phyloP scores from a whole-genome alignment of 2,797 vertebrate genomes.

The Paedocypris micromegethes region DNA sequence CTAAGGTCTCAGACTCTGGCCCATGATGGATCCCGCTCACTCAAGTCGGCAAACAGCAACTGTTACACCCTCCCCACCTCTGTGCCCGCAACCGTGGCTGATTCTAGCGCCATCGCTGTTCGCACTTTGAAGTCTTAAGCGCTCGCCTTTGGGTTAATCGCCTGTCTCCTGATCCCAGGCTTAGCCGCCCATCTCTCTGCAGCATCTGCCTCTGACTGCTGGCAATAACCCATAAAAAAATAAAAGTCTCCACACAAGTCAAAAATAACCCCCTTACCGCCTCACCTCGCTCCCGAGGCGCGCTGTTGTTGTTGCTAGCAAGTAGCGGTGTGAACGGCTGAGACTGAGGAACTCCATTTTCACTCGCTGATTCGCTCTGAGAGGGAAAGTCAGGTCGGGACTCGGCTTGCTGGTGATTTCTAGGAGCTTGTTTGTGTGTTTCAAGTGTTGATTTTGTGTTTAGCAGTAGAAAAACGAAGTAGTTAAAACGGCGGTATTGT shows the following conservation, averaged over 20 bases:
- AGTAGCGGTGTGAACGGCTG: background rate
- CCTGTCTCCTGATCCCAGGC: constrained; percentile 64
- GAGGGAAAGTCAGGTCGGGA: background rate
- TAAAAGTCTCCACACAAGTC: constrained; percentile 33
- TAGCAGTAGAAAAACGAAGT: too few species aligned
- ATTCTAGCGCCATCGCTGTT: constrained; percentile 47
- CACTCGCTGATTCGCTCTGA: constrained; percentile 14
- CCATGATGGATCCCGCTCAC: constrained; percentile 24
- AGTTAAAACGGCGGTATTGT: too few species aligned
- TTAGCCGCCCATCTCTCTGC: constrained; percentile 54
- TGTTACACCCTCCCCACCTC: constrained; percentile 36
- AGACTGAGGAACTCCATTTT: constrained; percentile 17
- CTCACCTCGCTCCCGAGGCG: constrained; percentile 40
- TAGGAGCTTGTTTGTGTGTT: too few species aligned
- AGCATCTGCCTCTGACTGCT: constrained; percentile 49
- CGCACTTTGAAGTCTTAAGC: constrained; percentile 75
- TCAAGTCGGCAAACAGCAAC: constrained; percentile 26
- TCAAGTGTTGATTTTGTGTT: too few species aligned
- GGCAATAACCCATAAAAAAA: constrained; percentile 39
- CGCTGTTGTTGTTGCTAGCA: constrained; percentile 21
- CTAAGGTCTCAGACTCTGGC: constrained; percentile 22
- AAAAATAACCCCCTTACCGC: constrained; percentile 45
- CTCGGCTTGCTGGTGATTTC: constrained; percentile 10
- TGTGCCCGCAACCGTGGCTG: constrained; percentile 46
- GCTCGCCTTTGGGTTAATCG: constrained; percentile 69